phyloP scores from a whole-genome alignment of 1,140 invertebrate genomes.

The Drosophila navojoa region DNA sequence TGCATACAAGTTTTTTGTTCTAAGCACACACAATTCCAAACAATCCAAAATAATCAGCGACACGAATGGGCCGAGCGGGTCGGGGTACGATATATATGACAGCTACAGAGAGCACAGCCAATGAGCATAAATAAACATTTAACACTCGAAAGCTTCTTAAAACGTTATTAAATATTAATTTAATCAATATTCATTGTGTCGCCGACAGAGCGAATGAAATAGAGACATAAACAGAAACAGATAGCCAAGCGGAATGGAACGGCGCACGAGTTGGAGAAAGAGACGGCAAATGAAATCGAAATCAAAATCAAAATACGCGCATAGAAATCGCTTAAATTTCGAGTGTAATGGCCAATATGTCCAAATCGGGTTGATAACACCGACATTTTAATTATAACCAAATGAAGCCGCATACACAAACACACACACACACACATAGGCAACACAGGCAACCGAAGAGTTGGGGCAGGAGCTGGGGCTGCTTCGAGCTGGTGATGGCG shows the following conservation, averaged over 20 bases:
- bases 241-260: neutral
- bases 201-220: slow-evolving; percentile 11
- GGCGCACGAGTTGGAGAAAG: neutral
- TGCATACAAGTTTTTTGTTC: slow-evolving; percentile 11
- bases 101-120: slow-evolving; percentile 23
- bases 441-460: neutral
- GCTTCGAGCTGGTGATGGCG: neutral
- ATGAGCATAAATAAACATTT: slow-evolving; percentile 74
- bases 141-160: slow-evolving; percentile 80
- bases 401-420: slow-evolving; percentile 66
- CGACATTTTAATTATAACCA: slow-evolving; percentile 83
- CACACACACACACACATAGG: slow-evolving; percentile 4
- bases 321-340: slow-evolving; percentile 82
- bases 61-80: neutral
- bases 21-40: slow-evolving; percentile 17
- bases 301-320: slow-evolving; percentile 69
- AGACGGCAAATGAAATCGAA: slow-evolving; percentile 60
- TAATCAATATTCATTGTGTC: slow-evolving; percentile 79
- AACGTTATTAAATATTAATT: slow-evolving; percentile 82
- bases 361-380: slow-evolving; percentile 80
- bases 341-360: slow-evolving; percentile 81
- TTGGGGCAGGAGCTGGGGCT: neutral
- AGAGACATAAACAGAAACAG: slow-evolving; percentile 9
- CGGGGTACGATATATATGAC: slow-evolving; percentile 2
- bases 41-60: slow-evolving; percentile 19